A percentile compares a stretch with the other conserved stretches of the same genome.
phyloP scores from a whole-genome alignment of 2,113 vertebrate genomes.

The Salvator merianae region DNA sequence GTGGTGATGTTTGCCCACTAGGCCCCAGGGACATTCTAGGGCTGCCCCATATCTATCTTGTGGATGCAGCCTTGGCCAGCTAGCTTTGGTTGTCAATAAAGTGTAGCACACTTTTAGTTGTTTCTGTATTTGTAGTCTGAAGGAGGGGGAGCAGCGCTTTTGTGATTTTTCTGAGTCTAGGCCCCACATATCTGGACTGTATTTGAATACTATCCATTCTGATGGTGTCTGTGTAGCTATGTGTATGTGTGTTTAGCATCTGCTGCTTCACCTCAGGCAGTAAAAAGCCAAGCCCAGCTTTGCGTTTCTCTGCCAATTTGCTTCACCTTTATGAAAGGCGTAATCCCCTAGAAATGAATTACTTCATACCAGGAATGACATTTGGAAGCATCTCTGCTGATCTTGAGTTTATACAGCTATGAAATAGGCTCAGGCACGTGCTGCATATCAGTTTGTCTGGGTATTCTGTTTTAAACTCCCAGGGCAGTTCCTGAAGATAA shows the following conservation, averaged over 20 bases:
- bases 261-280: neutral
- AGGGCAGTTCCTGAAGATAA: neutral
- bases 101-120: too few species aligned
- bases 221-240: neutral
- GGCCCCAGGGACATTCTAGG: too few species aligned
- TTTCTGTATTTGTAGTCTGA: neutral
- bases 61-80: too few species aligned
- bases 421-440: neutral
- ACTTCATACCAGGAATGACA: neutral
- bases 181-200: neutral
- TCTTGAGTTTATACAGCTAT: slow-evolving; percentile 31
- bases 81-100: too few species aligned
- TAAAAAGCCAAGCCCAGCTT: neutral
- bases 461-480: neutral
- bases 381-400: slow-evolving; percentile 6
- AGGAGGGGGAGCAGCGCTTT: neutral
- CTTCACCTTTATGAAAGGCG: slow-evolving; percentile 18
- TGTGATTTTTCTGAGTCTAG: neutral
- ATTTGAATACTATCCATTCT: neutral
- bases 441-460: slow-evolving; percentile 2
- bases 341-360: slow-evolving; percentile 26
- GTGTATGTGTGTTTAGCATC: neutral
- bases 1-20: too few species aligned
- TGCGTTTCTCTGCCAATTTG: neutral
- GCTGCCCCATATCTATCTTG: too few species aligned